Conservation (phyloP, 1,140 invertebrate genomes). For the Maniola jurtina region DNA sequence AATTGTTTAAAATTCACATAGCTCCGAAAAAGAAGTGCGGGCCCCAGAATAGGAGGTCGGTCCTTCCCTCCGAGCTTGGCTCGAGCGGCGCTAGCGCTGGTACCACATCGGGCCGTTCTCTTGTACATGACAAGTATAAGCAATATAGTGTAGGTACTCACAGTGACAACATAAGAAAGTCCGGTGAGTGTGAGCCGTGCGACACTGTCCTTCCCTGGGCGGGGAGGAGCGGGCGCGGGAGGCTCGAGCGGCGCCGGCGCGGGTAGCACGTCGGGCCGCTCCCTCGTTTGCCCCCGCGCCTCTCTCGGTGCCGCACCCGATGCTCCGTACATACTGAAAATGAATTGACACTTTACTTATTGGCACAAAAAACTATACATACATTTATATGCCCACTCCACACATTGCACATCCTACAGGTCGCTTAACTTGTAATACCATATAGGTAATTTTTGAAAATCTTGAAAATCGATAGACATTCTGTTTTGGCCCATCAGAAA, state of each 20-base stretch:
- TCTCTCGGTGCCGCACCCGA: constrained; percentile 75
- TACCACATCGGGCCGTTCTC: not conserved
- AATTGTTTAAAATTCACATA: no score
- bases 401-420: no score
- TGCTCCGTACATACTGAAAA: constrained; percentile 72
- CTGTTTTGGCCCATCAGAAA: not conserved
- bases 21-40: no score
- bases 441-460: no score
- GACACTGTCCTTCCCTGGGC: constrained; percentile 83
- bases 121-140: not conserved
- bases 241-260: constrained; percentile 60
- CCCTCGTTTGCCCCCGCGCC: constrained; percentile 70
- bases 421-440: no score
- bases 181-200: constrained; percentile 84
- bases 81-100: not conserved
- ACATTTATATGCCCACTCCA: no score
- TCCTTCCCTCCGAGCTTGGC: no score
- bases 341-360: not conserved
- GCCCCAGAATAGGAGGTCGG: no score
- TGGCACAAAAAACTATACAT: no score
- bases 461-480: not conserved
- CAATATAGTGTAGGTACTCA: constrained; percentile 75
- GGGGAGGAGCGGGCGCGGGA: constrained; percentile 63
- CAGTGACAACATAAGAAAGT: constrained; percentile 85
- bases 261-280: constrained; percentile 76